Evolutionary conservation across 2,888 invertebrate species (phyloP).

Genomic region (Trimorus sp.): DNA sequence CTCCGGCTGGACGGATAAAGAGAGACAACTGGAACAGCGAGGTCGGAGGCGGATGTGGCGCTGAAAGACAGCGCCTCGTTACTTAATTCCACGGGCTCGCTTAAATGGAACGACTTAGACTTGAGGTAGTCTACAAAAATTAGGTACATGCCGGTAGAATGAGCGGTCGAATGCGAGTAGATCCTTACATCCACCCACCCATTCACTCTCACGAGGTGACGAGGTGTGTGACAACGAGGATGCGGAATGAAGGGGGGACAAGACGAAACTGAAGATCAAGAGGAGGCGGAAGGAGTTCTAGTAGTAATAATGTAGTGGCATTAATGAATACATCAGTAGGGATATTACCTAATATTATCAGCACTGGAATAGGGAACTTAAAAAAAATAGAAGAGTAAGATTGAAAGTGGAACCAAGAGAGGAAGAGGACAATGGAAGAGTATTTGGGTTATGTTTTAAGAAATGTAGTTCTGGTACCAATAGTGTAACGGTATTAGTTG

Average conservation of each 20-base stretch:
- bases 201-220: conserved; percentile 55
- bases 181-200: conserved; percentile 60
- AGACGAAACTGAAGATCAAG: conserved; percentile 22
- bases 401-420: no score
- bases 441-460: no score
- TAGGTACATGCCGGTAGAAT: conserved; percentile 69
- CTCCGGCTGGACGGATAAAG: conserved; percentile 41
- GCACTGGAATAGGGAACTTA: no score
- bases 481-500: no score
- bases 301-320: no score
- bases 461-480: no score
- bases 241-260: neutral
- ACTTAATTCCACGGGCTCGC: conserved; percentile 77
- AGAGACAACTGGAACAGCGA: conserved; percentile 39
- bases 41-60: conserved; percentile 73
- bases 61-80: conserved; percentile 76
- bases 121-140: conserved; percentile 76
- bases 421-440: no score
- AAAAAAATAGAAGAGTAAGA: no score
- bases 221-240: neutral
- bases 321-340: no score
- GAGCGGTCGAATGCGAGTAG: conserved; percentile 55
- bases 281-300: neutral
- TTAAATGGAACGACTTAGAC: conserved; percentile 78
- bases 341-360: no score